These are phyloP conservation scores for Pandemis cinnamomeana DNA, from an alignment of 2,888 invertebrate species.

Conservation along the genomic window DNA sequence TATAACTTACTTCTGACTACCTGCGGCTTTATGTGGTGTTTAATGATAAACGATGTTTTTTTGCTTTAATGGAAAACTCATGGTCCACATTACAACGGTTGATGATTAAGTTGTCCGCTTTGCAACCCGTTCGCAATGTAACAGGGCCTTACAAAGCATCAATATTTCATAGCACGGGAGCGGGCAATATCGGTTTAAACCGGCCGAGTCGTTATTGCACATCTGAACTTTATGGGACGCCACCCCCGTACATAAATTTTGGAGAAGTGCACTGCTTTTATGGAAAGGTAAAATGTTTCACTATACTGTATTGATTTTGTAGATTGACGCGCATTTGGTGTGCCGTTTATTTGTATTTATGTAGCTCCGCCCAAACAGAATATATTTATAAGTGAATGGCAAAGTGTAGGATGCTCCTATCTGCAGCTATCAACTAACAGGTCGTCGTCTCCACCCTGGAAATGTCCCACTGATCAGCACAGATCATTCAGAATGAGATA, in stretches of 20 bases:
- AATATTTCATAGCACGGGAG: slow-evolving; percentile 79
- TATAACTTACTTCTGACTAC: too few relatives aligned
- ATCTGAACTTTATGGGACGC: slow-evolving; percentile 79
- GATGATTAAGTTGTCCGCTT: background rate
- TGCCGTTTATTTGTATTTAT: background rate
- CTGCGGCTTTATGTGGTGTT: too few relatives aligned
- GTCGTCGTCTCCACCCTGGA: too few relatives aligned
- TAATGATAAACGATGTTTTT: too few relatives aligned
- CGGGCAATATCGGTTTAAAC: slow-evolving; percentile 77
- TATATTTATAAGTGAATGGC: too few relatives aligned
- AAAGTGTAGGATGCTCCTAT: too few relatives aligned
- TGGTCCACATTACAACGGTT: background rate
- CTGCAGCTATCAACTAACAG: too few relatives aligned
- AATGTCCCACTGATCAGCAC: too few relatives aligned
- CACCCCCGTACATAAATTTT: slow-evolving; percentile 79
- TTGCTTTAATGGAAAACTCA: too few relatives aligned
- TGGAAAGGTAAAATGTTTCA: slow-evolving; percentile 70
- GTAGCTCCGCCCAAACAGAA: too few relatives aligned
- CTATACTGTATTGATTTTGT: slow-evolving; percentile 77
- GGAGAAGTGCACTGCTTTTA: slow-evolving; percentile 74
- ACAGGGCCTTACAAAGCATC: slow-evolving; percentile 58
- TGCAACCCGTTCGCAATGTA: slow-evolving; percentile 47
- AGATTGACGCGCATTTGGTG: slow-evolving; percentile 50
- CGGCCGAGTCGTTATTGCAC: slow-evolving; percentile 76
- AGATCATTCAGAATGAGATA: too few relatives aligned